These are phyloP conservation scores for Volucella inanis DNA, from an alignment of 2,888 invertebrate species.

Conservation along the genomic window DNA sequence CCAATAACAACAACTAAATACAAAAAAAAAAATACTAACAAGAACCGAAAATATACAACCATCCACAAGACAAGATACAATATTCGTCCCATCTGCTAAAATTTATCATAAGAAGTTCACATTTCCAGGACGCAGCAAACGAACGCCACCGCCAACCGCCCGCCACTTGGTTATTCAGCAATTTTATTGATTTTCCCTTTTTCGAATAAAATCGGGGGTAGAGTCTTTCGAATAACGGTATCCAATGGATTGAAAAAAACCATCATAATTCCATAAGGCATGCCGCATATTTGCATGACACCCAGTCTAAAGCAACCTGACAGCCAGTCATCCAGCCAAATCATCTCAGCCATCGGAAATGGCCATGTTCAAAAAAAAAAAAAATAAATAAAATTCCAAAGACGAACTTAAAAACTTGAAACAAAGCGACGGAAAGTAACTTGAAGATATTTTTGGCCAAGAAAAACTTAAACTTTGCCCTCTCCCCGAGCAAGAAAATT, in stretches of 20 bases:
- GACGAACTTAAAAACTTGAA: neutral
- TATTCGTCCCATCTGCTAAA: constrained; percentile 61
- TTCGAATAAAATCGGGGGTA: neutral
- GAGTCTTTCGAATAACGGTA: constrained; percentile 22
- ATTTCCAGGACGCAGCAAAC: constrained; percentile 36
- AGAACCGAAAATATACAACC: constrained; percentile 3
- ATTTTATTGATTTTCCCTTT: constrained; percentile 66
- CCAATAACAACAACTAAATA: neutral
- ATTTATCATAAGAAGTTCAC: constrained; percentile 54
- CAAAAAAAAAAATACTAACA: neutral
- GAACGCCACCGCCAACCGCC: too few relatives aligned
- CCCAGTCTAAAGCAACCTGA: constrained; percentile 28
- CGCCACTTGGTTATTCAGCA: constrained; percentile 65
- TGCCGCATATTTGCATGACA: constrained; percentile 70
- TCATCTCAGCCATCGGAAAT: neutral
- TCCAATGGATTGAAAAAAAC: constrained; percentile 65
- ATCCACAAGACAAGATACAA: constrained; percentile 10
- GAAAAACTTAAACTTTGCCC: constrained; percentile 70
- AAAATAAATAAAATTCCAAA: constrained; percentile 3
- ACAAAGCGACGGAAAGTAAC: constrained; percentile 38
- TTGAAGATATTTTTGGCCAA: constrained; percentile 36
- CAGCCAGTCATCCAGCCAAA: constrained; percentile 24
- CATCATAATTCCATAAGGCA: constrained; percentile 72
- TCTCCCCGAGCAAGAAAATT: neutral
- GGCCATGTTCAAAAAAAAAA: constrained; percentile 41